A percentile compares a stretch with the other conserved stretches of the same genome.
Evolutionary conservation across 1,140 invertebrate species (phyloP).

Genomic region (Lepidostoma basale): DNA sequence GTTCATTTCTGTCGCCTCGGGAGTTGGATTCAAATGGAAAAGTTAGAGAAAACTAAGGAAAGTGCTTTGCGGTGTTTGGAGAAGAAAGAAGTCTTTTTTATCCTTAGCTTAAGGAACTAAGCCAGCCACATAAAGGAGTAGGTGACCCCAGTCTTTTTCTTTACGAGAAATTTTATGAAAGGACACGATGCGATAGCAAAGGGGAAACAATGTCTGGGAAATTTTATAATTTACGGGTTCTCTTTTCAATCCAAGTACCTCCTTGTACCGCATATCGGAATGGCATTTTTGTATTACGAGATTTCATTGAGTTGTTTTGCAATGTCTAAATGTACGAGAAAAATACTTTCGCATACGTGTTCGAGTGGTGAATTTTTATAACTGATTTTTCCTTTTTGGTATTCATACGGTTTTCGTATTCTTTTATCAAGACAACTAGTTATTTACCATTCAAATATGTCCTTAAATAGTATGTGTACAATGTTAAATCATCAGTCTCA

Average conservation of each 20-base stretch:
- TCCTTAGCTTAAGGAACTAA: constrained; percentile 20
- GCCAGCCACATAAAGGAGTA: constrained; percentile 19
- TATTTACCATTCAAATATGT: too few relatives aligned
- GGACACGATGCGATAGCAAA: constrained; percentile 7
- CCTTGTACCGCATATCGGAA: too few relatives aligned
- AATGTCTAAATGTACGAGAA: too few relatives aligned
- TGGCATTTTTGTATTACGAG: too few relatives aligned
- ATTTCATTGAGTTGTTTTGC: too few relatives aligned
- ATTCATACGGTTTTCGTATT: too few relatives aligned
- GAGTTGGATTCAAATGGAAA: constrained; percentile 24
- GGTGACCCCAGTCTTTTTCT: constrained; percentile 11
- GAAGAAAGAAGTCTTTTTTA: constrained; percentile 22
- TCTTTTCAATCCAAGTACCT: not conserved
- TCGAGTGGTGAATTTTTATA: too few relatives aligned
- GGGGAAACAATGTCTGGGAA: not conserved
- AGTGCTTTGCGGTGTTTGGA: constrained; percentile 24
- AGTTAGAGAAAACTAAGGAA: constrained; percentile 19
- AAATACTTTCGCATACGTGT: too few relatives aligned
- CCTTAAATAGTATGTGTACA: too few relatives aligned
- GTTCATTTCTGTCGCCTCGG: not conserved
- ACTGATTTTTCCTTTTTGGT: too few relatives aligned
- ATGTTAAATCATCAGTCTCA: too few relatives aligned
- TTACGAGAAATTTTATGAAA: constrained; percentile 3
- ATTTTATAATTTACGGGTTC: not conserved
- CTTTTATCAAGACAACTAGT: too few relatives aligned